Base-by-base conservation (phyloP, 2,113 vertebrate species). In the Toxotes jaculatrix region DNA sequence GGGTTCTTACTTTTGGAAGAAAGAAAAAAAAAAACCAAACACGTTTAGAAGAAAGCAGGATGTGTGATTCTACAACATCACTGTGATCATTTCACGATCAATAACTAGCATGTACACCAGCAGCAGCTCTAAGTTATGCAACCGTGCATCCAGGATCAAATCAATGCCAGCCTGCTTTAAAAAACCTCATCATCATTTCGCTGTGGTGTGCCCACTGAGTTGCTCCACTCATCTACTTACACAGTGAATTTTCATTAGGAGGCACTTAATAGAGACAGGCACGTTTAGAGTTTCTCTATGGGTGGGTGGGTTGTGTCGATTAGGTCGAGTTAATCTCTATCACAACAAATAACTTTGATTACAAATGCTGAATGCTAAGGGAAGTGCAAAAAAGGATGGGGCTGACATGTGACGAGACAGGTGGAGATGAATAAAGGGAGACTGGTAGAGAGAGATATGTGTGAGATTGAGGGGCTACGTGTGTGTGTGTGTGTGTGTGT, bases 281-380 rank as follows among this genome's bases (percentile, higher is more conserved):
- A 90, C 79, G 74, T 84, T 91, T 80, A 77, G 79, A 91, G 79
- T 82, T 87, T 80, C 80, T 90, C 79, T 83, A 74, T 76, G 92
- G 90, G 88, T 74, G 89, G 85, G 77, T 72, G 83, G 82, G 74
- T 87, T 76, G 72, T 68, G 90, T 89, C 79, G 88, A 94, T 91
- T 92, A 90, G 73, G 84, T 69, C 12, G n/a, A 82, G 74, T 91
- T 94, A 90, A 93, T 95, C 91, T 91, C 91, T 36, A 86, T 89
- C 85, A 89, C 73, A 90, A 90, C 90, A 92, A 92, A 94, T 90
- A 94, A 92, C 84, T 86, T 85, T 91, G 87, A 94, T 93, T 92
- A 91, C 81, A 89, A 91, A 73, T 19, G 56, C 63, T n/a, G 66
- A 73, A 88, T 79, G 74, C 75, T 60, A 67, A 43, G 69, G 71